Percentiles rank a stretch among this genome's conserved stretches.
Evolutionary conservation across 2,888 invertebrate species (phyloP).

Genomic region (Adelphocoris suturalis): DNA sequence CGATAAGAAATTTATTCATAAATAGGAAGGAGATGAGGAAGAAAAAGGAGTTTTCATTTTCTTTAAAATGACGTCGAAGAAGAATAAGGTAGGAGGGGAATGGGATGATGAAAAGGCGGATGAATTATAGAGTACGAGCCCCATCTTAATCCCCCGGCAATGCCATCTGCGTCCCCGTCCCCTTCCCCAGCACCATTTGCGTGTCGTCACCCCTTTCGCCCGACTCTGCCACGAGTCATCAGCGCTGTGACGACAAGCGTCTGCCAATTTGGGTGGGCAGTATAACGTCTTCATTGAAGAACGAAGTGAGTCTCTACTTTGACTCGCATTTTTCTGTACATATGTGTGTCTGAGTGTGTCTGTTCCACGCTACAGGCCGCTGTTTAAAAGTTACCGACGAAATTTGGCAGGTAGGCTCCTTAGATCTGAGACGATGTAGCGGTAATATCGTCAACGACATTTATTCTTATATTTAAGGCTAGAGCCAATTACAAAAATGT

Average conservation of each 20-base stretch:
- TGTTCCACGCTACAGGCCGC: too few relatives aligned
- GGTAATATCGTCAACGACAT: too few relatives aligned
- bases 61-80: slow-evolving; percentile 61
- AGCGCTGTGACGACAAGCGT: background rate
- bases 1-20: slow-evolving; percentile 67
- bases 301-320: too few relatives aligned
- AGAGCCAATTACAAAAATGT: too few relatives aligned
- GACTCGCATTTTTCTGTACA: too few relatives aligned
- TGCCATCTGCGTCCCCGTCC: slow-evolving; percentile 51
- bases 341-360: too few relatives aligned
- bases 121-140: slow-evolving; percentile 64
- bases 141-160: slow-evolving; percentile 57
- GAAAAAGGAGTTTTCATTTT: slow-evolving; percentile 62
- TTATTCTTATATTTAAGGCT: too few relatives aligned
- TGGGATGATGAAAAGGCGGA: slow-evolving; percentile 62
- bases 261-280: background rate
- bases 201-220: background rate
- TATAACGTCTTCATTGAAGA: background rate
- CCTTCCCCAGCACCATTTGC: background rate
- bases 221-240: background rate
- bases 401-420: too few relatives aligned
- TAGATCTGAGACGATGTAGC: too few relatives aligned
- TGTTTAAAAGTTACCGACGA: too few relatives aligned
- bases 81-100: slow-evolving; percentile 10
- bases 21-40: slow-evolving; percentile 44